Conservation (phyloP, 1,140 invertebrate genomes). For the Pinna nobilis region DNA sequence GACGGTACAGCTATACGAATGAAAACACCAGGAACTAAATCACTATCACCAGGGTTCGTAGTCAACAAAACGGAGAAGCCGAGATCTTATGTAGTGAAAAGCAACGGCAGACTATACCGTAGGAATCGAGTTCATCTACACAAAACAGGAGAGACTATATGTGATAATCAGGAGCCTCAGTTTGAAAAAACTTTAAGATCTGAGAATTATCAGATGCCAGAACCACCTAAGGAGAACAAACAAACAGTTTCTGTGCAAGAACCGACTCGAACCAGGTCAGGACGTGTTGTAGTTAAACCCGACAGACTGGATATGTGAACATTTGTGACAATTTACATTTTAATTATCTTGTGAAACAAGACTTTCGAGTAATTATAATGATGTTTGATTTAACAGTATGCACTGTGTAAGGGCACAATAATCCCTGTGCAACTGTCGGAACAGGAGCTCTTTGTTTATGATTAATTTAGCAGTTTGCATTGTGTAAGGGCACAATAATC, state of each 20-base stretch:
- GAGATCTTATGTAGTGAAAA: constrained; percentile 17
- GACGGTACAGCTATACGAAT: constrained; percentile 7
- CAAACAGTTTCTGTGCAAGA: background rate
- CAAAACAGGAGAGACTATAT: background rate
- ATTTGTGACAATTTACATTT: background rate
- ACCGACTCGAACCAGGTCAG: background rate
- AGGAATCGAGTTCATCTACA: constrained; percentile 16
- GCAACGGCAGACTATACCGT: constrained; percentile 3
- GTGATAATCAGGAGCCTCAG: background rate
- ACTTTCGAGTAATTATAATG: too few relatives aligned
- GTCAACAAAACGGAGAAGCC: constrained; percentile 4
- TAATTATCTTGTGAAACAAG: background rate
- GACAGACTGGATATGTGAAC: constrained; percentile 1
- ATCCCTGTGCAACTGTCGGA: too few relatives aligned
- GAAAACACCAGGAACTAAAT: constrained; percentile 2
- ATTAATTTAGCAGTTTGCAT: too few relatives aligned
- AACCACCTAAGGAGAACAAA: background rate
- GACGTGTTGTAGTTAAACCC: constrained; percentile 9
- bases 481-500: too few relatives aligned
- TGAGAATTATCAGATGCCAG: background rate
- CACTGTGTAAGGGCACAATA: background rate
- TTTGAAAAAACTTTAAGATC: background rate
- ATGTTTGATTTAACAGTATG: constrained; percentile 3
- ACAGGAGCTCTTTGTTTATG: background rate
- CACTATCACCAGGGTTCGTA: constrained; percentile 12